Percentiles rank a stretch among this genome's conserved stretches.
These are phyloP conservation scores for Poeciliopsis turneri DNA, from an alignment of 2,797 vertebrate species.

Conservation along the genomic window DNA sequence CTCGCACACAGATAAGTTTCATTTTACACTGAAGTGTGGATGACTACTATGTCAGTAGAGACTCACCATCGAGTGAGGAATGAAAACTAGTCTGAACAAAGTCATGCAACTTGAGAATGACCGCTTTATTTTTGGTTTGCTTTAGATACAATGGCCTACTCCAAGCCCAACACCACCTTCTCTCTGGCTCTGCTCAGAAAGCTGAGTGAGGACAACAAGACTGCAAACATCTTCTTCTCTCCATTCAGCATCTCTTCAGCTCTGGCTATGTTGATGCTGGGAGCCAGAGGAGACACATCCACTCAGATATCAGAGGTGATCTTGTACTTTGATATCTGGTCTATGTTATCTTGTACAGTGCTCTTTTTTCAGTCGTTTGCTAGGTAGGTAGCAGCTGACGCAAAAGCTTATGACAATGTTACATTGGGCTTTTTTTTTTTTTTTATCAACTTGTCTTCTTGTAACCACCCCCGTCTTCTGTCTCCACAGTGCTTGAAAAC, in stretches of 20 bases:
- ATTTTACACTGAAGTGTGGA: not conserved
- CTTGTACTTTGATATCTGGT: not conserved
- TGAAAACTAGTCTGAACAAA: not conserved
- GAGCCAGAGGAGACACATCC: constrained; percentile 83
- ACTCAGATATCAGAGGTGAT: constrained; percentile 85
- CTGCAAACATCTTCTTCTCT: constrained; percentile 85
- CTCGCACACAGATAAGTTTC: not conserved
- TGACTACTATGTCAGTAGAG: not conserved
- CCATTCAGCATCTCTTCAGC: constrained; percentile 84
- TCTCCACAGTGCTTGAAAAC: constrained; percentile 73
- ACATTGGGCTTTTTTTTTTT: not conserved
- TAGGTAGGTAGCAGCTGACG: not conserved
- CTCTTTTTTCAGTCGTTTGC: not conserved
- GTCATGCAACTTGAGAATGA: not conserved
- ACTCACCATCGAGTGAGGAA: not conserved
- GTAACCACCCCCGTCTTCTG: too few species aligned
- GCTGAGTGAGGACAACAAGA: constrained; percentile 65
- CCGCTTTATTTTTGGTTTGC: not conserved
- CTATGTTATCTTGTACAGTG: not conserved
- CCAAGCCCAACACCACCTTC: constrained; percentile 75
- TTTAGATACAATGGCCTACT: constrained; percentile 20
- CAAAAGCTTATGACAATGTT: not conserved
- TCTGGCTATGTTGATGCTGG: constrained; percentile 86
- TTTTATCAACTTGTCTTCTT: not conserved
- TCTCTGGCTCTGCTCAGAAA: constrained; percentile 80